These are phyloP conservation scores for Aphaenogaster ashmeadi DNA, from an alignment of 1,140 invertebrate genomes.

Conservation along the genomic window DNA sequence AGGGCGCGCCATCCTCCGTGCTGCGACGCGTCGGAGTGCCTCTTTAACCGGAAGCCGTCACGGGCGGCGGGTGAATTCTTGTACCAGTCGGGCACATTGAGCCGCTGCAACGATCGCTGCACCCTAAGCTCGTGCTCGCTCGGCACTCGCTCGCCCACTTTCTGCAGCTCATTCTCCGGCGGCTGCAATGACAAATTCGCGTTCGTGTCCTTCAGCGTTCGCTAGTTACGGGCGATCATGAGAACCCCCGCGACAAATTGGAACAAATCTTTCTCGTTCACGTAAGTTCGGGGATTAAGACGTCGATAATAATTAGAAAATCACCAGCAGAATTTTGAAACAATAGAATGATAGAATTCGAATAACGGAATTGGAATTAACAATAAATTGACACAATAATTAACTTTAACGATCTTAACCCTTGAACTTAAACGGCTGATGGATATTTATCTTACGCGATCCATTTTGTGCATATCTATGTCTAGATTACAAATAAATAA, in stretches of 20 bases:
- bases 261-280: background rate
- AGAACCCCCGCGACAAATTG: background rate
- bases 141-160: slow-evolving; percentile 92
- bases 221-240: background rate
- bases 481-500: slow-evolving; percentile 1
- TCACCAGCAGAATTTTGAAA: background rate
- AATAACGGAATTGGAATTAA: slow-evolving; percentile 1
- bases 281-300: background rate
- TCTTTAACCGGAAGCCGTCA: slow-evolving; percentile 90
- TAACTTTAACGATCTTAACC: background rate
- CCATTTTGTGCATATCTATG: slow-evolving; percentile 1
- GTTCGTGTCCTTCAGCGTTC: background rate
- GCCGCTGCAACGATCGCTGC: slow-evolving; percentile 95
- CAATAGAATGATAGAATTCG: background rate
- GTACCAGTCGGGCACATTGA: slow-evolving; percentile 98
- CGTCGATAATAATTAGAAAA: background rate
- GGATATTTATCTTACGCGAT: background rate
- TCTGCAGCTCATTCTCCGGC: slow-evolving; percentile 97
- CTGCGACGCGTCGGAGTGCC: slow-evolving; percentile 90
- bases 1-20: slow-evolving; percentile 91
- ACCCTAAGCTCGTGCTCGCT: slow-evolving; percentile 97
- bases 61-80: slow-evolving; percentile 93
- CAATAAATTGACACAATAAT: background rate
- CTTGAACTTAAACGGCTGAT: background rate
- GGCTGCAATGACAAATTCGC: slow-evolving; percentile 89